Conservation (phyloP, 2,113 vertebrate genomes). For the Thamnophis sirtalis region DNA sequence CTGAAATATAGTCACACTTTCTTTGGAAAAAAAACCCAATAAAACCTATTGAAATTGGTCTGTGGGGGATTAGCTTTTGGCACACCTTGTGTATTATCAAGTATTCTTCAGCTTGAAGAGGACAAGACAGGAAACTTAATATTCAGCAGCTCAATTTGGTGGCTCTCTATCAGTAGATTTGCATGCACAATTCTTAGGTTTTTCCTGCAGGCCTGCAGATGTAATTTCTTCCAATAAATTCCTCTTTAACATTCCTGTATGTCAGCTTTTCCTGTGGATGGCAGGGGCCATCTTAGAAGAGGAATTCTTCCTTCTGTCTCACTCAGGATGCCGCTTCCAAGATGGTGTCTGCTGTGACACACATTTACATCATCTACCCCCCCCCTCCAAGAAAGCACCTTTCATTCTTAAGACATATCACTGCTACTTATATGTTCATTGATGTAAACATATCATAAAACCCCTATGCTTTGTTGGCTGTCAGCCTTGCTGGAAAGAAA, state of each 20-base stretch:
- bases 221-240: not conserved
- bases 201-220: not conserved
- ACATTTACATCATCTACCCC: not conserved
- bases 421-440: not conserved
- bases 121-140: not conserved
- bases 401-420: not conserved
- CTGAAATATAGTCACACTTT: not conserved
- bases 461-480: not conserved
- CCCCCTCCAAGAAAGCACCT: not conserved
- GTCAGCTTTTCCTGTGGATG: not conserved
- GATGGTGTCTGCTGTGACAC: not conserved
- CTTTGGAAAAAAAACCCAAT: not conserved
- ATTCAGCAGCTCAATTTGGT: not conserved
- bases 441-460: not conserved
- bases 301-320: not conserved
- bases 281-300: not conserved
- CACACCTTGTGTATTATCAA: not conserved
- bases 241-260: not conserved
- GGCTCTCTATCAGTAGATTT: not conserved
- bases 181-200: not conserved
- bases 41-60: not conserved
- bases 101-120: not conserved
- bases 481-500: not conserved
- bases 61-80: not conserved
- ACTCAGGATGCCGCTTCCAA: not conserved